phyloP scores from a whole-genome alignment of 1,140 invertebrate species.

The Sitobion miscanthi region DNA sequence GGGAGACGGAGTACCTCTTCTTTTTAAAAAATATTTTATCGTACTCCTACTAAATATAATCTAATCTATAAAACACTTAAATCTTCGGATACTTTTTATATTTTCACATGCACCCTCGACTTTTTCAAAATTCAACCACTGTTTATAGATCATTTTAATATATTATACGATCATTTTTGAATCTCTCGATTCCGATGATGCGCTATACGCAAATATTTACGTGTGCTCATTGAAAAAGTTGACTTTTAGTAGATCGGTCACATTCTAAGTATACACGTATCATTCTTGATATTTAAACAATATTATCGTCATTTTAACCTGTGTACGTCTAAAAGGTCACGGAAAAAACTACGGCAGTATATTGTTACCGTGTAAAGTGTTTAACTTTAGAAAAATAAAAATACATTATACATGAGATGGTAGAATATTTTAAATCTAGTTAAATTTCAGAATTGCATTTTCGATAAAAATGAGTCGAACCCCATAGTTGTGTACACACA shows the following conservation, averaged over 20 bases:
- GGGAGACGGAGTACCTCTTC: no score
- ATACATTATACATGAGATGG: not conserved
- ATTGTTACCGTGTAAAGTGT: not conserved
- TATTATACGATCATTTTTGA: not conserved
- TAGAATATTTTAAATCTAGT: slow-evolving; percentile 8
- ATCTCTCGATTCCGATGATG: not conserved
- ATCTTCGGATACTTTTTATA: no score
- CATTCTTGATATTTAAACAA: not conserved
- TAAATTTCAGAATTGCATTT: not conserved
- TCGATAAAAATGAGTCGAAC: not conserved
- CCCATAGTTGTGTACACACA: not conserved
- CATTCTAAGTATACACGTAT: not conserved
- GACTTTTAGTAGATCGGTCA: not conserved
- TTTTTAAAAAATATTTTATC: no score
- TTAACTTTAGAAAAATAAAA: not conserved
- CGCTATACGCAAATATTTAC: not conserved
- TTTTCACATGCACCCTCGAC: no score
- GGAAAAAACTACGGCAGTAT: not conserved
- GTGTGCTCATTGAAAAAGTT: not conserved
- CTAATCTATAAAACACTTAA: no score
- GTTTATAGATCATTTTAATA: no score
- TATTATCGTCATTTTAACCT: not conserved
- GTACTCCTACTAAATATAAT: no score
- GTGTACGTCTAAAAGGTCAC: not conserved
- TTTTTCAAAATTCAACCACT: no score